Conservation (phyloP, 2,888 invertebrate genomes). For the Drosophila affinis region DNA sequence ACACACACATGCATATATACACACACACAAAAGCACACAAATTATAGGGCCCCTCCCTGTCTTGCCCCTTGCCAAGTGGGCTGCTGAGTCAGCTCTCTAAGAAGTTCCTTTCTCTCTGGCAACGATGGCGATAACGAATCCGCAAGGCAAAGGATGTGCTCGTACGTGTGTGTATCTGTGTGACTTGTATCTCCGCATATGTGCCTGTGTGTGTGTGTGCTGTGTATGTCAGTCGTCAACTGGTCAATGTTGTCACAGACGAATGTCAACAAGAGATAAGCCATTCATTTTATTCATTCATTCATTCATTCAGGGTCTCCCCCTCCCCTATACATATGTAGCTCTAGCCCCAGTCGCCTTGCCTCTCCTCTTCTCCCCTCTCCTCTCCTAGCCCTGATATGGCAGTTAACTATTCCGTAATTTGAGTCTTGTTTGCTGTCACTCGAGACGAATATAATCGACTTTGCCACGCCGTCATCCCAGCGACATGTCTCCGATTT, state of each 20-base stretch:
- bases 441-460: slow-evolving; percentile 78
- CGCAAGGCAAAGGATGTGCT: slow-evolving; percentile 27
- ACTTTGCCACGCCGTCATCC: slow-evolving; percentile 67
- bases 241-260: slow-evolving; percentile 80
- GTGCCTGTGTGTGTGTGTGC: slow-evolving; percentile 3
- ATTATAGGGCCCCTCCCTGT: slow-evolving; percentile 35
- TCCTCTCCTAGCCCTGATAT: background rate
- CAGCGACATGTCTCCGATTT: slow-evolving; percentile 64
- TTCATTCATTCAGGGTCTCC: slow-evolving; percentile 36
- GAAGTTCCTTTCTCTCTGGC: slow-evolving; percentile 53
- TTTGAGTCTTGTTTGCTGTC: slow-evolving; percentile 78
- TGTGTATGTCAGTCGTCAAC: slow-evolving; percentile 48
- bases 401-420: slow-evolving; percentile 75
- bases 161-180: slow-evolving; percentile 8
- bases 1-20: slow-evolving; percentile 13
- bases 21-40: slow-evolving; percentile 32
- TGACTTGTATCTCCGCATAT: background rate
- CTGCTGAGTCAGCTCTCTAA: slow-evolving; percentile 69
- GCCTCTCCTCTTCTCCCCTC: background rate
- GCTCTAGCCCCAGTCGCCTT: too few relatives aligned
- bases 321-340: background rate
- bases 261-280: slow-evolving; percentile 80
- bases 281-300: slow-evolving; percentile 80
- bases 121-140: slow-evolving; percentile 64
- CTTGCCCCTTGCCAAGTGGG: background rate